A percentile compares a stretch with the other conserved stretches of the same genome.
phyloP scores from a whole-genome alignment of 1,140 invertebrate species.

The Drosophila varians region DNA sequence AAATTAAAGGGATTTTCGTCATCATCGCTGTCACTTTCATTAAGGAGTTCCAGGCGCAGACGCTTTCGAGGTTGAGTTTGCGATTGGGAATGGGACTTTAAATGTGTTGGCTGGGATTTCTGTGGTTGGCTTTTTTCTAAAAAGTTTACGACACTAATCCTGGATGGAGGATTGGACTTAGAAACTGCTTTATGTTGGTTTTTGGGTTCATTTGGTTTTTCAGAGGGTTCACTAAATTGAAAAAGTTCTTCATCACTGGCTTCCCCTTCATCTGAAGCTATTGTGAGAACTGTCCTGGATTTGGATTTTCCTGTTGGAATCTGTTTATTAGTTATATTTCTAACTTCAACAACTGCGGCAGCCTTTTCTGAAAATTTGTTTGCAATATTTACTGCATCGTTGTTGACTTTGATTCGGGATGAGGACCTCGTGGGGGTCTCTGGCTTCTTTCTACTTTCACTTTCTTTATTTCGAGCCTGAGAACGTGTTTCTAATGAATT shows the following conservation, averaged over 20 bases:
- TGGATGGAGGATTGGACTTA: conserved; percentile 14
- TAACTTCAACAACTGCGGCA: conserved; percentile 9
- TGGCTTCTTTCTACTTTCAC: background rate
- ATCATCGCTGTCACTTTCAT: conserved; percentile 64
- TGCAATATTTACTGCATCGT: background rate
- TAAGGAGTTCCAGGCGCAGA: conserved; percentile 28
- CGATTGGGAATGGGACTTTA: conserved; percentile 14
- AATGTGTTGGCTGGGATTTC: background rate
- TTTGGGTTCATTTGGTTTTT: background rate
- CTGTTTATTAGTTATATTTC: background rate
- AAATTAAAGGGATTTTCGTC: conserved; percentile 65
- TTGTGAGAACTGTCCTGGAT: background rate
- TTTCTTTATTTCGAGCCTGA: background rate
- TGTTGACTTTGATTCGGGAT: conserved; percentile 11
- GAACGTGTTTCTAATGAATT: background rate
- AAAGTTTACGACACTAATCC: conserved; percentile 53
- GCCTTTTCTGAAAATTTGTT: background rate
- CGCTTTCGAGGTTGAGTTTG: conserved; percentile 50
- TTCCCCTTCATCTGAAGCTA: conserved; percentile 1
- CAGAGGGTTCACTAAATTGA: conserved; percentile 14
- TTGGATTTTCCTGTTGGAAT: background rate
- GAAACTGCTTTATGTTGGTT: background rate
- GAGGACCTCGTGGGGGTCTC: background rate
- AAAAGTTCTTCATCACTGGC: conserved; percentile 16
- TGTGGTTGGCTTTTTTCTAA: conserved; percentile 50